Conservation (phyloP, 1,140 invertebrate species). For the Drosophila erecta region DNA sequence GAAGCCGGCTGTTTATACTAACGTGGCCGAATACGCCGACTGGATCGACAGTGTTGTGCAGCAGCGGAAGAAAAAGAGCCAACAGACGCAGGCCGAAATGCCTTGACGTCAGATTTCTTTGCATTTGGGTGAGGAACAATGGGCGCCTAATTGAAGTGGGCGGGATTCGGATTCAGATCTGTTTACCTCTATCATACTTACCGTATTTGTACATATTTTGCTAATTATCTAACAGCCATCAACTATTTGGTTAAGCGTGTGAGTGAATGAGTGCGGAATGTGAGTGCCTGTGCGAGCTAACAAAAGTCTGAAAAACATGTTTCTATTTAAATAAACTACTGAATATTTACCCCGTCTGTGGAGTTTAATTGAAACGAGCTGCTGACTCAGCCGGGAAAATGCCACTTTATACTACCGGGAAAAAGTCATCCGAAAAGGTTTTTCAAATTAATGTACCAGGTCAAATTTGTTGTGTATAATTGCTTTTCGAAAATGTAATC, state of each 20-base stretch:
- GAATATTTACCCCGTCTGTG: slow-evolving; percentile 70
- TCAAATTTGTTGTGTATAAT: neutral
- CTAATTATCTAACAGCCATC: slow-evolving; percentile 71
- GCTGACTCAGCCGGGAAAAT: slow-evolving; percentile 4
- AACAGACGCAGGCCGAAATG: slow-evolving; percentile 10
- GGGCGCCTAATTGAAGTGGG: slow-evolving; percentile 45
- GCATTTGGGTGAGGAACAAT: slow-evolving; percentile 38
- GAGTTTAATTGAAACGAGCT: slow-evolving; percentile 22
- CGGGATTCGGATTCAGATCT: slow-evolving; percentile 43
- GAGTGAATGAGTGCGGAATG: slow-evolving; percentile 45
- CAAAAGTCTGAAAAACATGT: slow-evolving; percentile 83
- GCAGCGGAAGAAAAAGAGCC: slow-evolving; percentile 19
- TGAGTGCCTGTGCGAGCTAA: slow-evolving; percentile 46
- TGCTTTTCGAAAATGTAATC: too few relatives aligned
- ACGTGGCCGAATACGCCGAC: slow-evolving; percentile 84
- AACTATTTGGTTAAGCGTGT: slow-evolving; percentile 57
- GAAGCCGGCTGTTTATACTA: slow-evolving; percentile 87
- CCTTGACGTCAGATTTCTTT: slow-evolving; percentile 62
- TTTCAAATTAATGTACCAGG: neutral
- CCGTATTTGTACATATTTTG: slow-evolving; percentile 80
- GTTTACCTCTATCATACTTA: slow-evolving; percentile 12
- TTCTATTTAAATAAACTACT: slow-evolving; percentile 81
- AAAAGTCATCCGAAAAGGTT: neutral
- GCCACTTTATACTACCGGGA: too few relatives aligned
- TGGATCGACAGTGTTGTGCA: slow-evolving; percentile 84